Evolutionary conservation across 2,888 invertebrate genomes (phyloP), one percentile per base, ranked within the genome.

Genomic region (Empis stercorea): DNA sequence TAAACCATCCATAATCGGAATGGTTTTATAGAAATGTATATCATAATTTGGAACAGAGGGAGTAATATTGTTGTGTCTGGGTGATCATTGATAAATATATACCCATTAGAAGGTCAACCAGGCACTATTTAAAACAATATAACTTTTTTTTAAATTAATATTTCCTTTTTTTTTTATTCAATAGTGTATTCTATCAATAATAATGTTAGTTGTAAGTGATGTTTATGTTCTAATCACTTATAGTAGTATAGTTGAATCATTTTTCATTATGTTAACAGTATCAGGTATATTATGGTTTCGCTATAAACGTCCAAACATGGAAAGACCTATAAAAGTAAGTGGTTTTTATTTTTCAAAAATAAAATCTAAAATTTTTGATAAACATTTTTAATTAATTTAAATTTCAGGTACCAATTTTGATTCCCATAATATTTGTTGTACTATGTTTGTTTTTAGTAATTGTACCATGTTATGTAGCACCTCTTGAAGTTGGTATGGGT

Each of bases 201-300:
- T 87, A 46, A 92, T 92, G 87, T 69, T 94, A 57, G 79, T 83
- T 49, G 84, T 87, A 6, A 82, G 82, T 61, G 85, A 93, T 69
- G 79, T 94, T 45, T 85, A 86, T 59, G 78, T 84, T 23, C 74
- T 94, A 45, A 93, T 94, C 58, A 91, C 91, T 3, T 94, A 93
- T 65, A 84, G 88, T 60, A 88, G 87, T 47, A 88, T 93, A 59
- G 91, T 93, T 39, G 94, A 94, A 68, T 87, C 92, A 20, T 83
- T 89, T 65, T 94, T 94, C 71, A 89, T 92, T 43, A 86, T 86
- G 64, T 66, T 91, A 30, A 87, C 91, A 36, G 87, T 93, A 41
- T 79, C 82, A 51, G 92, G 88, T 2, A 78, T 94, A 51, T 68
- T 94, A 27, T 89, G 84, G 75, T 73, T 93, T 53, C 75, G 94